Conservation (phyloP, 1,140 invertebrate genomes). For the Coptotermes formosanus region DNA sequence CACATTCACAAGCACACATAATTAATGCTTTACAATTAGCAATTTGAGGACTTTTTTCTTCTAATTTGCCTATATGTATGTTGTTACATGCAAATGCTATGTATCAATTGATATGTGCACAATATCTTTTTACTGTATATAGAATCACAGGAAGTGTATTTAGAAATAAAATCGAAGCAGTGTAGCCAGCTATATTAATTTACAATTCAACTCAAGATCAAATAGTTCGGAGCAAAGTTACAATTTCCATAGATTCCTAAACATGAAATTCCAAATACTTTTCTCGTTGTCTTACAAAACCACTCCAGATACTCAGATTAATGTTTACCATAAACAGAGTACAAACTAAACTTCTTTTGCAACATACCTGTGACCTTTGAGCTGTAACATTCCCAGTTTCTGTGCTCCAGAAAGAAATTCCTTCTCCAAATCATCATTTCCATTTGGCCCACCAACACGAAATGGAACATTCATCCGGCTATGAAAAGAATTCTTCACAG, state of each 20-base stretch:
- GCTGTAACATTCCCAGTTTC: slow-evolving; percentile 73
- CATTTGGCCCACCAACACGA: slow-evolving; percentile 66
- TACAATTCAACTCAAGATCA: slow-evolving; percentile 13
- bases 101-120: too few species aligned
- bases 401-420: slow-evolving; percentile 81
- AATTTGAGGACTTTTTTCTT: too few species aligned
- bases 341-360: too few species aligned
- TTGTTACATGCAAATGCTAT: neutral
- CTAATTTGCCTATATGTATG: neutral
- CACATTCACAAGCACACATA: neutral
- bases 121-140: too few species aligned
- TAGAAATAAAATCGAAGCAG: neutral
- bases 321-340: neutral
- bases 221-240: neutral
- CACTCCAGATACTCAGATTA: neutral
- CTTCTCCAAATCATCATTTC: slow-evolving; percentile 80
- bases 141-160: neutral
- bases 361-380: slow-evolving; percentile 88
- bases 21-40: too few species aligned
- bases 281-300: neutral
- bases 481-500: slow-evolving; percentile 59
- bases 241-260: neutral
- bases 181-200: too few species aligned
- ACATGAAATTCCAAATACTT: neutral
- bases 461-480: slow-evolving; percentile 94